Percentiles rank a stretch among this genome's conserved stretches.
phyloP scores from a whole-genome alignment of 1,140 invertebrate species.

The Hycleus cichorii region DNA sequence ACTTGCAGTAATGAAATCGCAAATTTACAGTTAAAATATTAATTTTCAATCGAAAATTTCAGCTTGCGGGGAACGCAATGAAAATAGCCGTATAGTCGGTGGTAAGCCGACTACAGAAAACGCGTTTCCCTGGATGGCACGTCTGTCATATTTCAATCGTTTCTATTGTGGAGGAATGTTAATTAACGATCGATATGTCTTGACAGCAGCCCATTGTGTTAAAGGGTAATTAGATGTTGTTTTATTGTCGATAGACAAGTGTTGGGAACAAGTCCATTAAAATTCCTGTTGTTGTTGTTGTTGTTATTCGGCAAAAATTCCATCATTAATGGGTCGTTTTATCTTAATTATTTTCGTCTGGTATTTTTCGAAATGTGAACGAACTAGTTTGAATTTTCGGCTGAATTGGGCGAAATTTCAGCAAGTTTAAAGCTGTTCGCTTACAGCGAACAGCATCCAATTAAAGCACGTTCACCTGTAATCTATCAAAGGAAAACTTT shows the following conservation, averaged over 20 bases:
- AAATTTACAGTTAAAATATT: neutral
- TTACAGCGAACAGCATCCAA: no score
- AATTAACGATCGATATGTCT: conserved; percentile 72
- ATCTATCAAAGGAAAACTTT: no score
- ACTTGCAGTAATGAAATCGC: conserved; percentile 33
- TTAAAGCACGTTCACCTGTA: no score
- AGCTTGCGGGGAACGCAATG: conserved; percentile 74
- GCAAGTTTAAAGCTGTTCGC: no score
- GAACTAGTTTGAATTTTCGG: no score
- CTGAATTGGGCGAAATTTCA: no score
- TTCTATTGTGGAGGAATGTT: conserved; percentile 81
- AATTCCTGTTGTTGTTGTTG: no score
- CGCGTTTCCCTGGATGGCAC: conserved; percentile 78
- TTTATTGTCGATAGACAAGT: neutral
- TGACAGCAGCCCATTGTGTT: conserved; percentile 77
- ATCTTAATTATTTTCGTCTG: no score
- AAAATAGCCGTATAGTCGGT: conserved; percentile 70
- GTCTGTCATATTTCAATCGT: conserved; percentile 69
- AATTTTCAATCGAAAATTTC: conserved; percentile 16
- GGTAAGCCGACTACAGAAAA: conserved; percentile 61
- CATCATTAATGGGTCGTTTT: no score
- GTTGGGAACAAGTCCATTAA: neutral
- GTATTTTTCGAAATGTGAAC: no score
- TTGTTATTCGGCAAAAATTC: no score
- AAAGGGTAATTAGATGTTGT: conserved; percentile 55